Conservation (phyloP, 2,797 vertebrate species). For the Eidolon dupreanum region DNA sequence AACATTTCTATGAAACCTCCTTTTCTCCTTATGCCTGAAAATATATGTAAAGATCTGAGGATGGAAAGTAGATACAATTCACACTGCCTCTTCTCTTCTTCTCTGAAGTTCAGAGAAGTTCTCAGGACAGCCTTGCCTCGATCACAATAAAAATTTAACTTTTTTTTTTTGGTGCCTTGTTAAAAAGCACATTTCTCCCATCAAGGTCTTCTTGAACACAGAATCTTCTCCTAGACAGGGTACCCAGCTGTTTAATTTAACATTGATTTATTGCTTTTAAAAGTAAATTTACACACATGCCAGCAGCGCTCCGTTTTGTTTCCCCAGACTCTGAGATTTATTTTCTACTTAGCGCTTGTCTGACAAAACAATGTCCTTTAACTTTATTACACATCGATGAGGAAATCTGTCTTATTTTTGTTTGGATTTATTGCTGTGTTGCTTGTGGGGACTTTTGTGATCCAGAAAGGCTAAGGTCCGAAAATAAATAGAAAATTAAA, state of each 20-base stretch:
- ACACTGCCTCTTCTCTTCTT: background rate
- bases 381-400: slow-evolving; percentile 84
- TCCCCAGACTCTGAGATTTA: slow-evolving; percentile 84
- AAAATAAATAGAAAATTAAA: slow-evolving; percentile 68
- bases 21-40: slow-evolving; percentile 30
- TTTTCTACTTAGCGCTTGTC: slow-evolving; percentile 85
- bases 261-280: slow-evolving; percentile 88
- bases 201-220: slow-evolving; percentile 71
- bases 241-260: slow-evolving; percentile 87
- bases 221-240: slow-evolving; percentile 75
- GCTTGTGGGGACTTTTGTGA: slow-evolving; percentile 77
- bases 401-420: slow-evolving; percentile 83
- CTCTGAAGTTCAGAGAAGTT: slow-evolving; percentile 42
- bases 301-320: slow-evolving; percentile 83
- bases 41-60: background rate
- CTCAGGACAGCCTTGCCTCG: background rate
- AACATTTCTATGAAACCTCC: background rate
- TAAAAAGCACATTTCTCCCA: slow-evolving; percentile 67
- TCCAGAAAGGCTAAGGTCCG: slow-evolving; percentile 67
- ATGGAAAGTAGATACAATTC: background rate
- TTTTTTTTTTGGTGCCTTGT: slow-evolving; percentile 39
- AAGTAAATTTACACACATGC: slow-evolving; percentile 86
- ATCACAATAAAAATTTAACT: slow-evolving; percentile 23
- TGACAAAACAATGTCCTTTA: slow-evolving; percentile 87
- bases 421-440: slow-evolving; percentile 82